Evolutionary conservation across 2,888 invertebrate genomes (phyloP).

Genomic region (Anthophora plumipes): DNA sequence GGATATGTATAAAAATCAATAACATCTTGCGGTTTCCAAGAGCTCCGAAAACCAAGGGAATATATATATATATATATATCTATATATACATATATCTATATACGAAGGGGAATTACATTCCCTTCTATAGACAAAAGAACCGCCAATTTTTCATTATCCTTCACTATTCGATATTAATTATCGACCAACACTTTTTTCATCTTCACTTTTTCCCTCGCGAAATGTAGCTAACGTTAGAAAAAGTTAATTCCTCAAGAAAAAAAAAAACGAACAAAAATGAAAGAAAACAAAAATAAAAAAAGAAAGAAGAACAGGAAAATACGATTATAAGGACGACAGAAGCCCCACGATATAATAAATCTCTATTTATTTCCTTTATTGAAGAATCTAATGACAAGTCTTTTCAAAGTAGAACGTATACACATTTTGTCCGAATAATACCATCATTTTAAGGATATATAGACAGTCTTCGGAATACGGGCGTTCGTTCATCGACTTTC

Average conservation of each 20-base stretch:
- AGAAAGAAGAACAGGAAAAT: neutral
- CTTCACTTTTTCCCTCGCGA: neutral
- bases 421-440: constrained; percentile 16
- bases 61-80: constrained; percentile 10
- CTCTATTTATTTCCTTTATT: neutral
- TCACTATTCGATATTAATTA: constrained; percentile 45
- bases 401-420: constrained; percentile 7
- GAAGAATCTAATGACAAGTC: constrained; percentile 1
- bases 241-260: neutral
- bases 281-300: neutral
- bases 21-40: constrained; percentile 84
- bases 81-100: constrained; percentile 15
- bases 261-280: too few species aligned
- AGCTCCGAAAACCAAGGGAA: constrained; percentile 76
- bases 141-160: constrained; percentile 63
- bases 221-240: neutral
- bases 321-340: neutral
- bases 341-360: neutral
- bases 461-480: neutral
- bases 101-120: constrained; percentile 48
- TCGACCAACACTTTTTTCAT: neutral
- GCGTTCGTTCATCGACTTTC: constrained; percentile 36
- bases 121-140: constrained; percentile 58
- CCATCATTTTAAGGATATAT: neutral
- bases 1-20: constrained; percentile 83